Evolutionary conservation across 2,113 vertebrate species (phyloP).

Genomic region (Murina feae): DNA sequence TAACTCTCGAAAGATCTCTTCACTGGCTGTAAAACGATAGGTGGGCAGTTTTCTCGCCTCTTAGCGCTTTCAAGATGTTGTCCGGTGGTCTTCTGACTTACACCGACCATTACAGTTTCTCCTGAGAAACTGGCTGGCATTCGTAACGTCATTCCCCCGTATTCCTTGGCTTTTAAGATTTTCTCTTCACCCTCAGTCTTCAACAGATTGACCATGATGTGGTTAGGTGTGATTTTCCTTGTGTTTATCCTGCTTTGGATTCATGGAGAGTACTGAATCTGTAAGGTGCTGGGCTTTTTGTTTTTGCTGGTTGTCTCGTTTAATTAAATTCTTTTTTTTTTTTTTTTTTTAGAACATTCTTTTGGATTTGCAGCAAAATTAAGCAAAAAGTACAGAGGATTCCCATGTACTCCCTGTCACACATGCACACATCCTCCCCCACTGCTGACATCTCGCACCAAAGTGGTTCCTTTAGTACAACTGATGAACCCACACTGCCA

Average conservation of each 20-base stretch:
- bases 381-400: not conserved
- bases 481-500: no score
- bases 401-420: not conserved
- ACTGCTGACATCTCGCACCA: accelerated
- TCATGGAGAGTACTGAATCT: not conserved
- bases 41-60: not conserved
- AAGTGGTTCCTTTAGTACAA: not conserved
- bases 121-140: not conserved
- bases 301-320: not conserved
- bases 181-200: not conserved
- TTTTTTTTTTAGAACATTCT: not conserved
- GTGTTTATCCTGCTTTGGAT: not conserved
- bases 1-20: not conserved
- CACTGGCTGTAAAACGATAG: not conserved
- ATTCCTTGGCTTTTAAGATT: not conserved
- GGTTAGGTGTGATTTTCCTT: not conserved
- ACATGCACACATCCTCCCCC: not conserved
- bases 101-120: not conserved
- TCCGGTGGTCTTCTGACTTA: not conserved
- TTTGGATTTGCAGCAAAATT: not conserved
- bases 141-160: not conserved
- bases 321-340: not conserved
- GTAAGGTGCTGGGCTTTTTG: not conserved
- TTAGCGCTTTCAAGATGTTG: not conserved
- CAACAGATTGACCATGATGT: not conserved